These are phyloP conservation scores for Furcifer pardalis DNA, from an alignment of 2,797 vertebrate genomes.

Conservation along the genomic window DNA sequence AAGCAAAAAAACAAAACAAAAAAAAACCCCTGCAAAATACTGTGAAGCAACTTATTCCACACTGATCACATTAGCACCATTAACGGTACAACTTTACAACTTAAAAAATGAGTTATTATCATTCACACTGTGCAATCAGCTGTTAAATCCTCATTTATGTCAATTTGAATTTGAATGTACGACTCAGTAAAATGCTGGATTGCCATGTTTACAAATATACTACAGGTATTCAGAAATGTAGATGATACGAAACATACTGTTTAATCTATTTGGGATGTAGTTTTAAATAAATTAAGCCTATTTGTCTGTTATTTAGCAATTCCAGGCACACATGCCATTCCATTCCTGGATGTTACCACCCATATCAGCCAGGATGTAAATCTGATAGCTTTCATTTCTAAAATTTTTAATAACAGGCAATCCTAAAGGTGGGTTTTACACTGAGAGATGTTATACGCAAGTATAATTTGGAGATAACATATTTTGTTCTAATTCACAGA, in stretches of 20 bases:
- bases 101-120: slow-evolving; percentile 75
- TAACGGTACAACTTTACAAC: slow-evolving; percentile 56
- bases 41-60: slow-evolving; percentile 16
- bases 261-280: slow-evolving; percentile 63
- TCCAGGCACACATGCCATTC: slow-evolving; percentile 67
- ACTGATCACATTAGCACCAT: slow-evolving; percentile 40
- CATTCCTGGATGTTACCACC: slow-evolving; percentile 36
- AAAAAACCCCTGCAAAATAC: background rate
- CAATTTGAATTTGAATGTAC: slow-evolving; percentile 73
- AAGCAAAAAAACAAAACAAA: background rate
- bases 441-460: slow-evolving; percentile 51
- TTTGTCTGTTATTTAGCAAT: slow-evolving; percentile 73
- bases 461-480: slow-evolving; percentile 56
- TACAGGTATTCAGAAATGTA: slow-evolving; percentile 80
- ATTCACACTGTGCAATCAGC: slow-evolving; percentile 80
- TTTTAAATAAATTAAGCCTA: slow-evolving; percentile 75
- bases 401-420: slow-evolving; percentile 67
- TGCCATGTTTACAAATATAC: slow-evolving; percentile 82
- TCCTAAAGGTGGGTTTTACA: slow-evolving; percentile 67
- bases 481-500: slow-evolving; percentile 66
- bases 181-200: slow-evolving; percentile 71
- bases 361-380: slow-evolving; percentile 49
- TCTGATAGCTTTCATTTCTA: slow-evolving; percentile 37
- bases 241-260: slow-evolving; percentile 73
- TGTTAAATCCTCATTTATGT: slow-evolving; percentile 80